Base-by-base conservation (phyloP, 2,797 vertebrate genomes). In the Spinus olivaceus region DNA sequence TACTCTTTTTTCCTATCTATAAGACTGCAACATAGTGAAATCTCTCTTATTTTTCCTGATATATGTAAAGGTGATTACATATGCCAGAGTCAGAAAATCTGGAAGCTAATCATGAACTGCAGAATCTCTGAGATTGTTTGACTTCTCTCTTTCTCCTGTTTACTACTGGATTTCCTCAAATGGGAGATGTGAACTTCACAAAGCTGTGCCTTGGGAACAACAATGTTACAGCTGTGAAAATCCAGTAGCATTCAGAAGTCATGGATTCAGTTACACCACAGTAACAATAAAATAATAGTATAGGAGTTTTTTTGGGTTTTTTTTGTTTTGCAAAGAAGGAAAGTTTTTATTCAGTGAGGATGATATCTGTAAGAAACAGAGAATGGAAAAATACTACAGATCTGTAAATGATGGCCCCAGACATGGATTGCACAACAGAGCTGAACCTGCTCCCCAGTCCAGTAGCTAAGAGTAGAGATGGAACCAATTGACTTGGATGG, bases 381-480 rank as follows among this genome's bases (percentile, higher is more conserved):
- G 46, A 10, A 50, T 49, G 24, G 5, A 8, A 19, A 28, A 39
- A 13, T 2, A 2, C 2, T 10, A 2, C 17, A 8, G 4, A 53
- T 20, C 8, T 76, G 53, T 32, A 66, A 30, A 39, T 27, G 21
- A 4, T 71, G 28, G 30, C 66, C 8, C 25, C 32, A 18, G 3
- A 4, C 20, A 8, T 19, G 30, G 21, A 6, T 8, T 66, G 49
- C 24, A n/a, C n/a, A 47, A 6, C 6, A 37, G 70, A 54, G n/a
- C 54, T 79, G 49, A 73, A 27, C 3, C 16, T 28, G 24, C 8
- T 85, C 39, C 33, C 27, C 30, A 18, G 49, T 5, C 42, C 65
- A 57, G 28, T 0, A 37, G 14, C 53, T 25, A 6, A 49, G 14
- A 53, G 16, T 47, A 2, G 8, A 10, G 35, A 22, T 20, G 39